phyloP scores from a whole-genome alignment of 2,888 invertebrate genomes.

The Scaptomyza caliginosa region DNA sequence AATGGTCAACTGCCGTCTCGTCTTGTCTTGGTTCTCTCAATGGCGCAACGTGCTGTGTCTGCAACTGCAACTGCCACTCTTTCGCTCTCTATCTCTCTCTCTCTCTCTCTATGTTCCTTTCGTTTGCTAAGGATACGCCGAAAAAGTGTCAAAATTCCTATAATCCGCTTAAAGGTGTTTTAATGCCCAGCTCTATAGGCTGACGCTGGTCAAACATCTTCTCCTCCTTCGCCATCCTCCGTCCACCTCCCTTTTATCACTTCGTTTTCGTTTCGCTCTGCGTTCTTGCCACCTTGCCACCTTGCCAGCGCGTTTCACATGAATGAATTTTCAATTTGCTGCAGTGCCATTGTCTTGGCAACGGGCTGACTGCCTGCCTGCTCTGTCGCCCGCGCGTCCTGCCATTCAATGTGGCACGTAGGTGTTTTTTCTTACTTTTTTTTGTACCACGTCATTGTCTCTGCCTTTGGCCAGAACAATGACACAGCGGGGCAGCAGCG shows the following conservation, averaged over 20 bases:
- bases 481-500: conserved; percentile 67
- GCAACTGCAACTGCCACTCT: conserved; percentile 12
- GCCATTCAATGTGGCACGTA: conserved; percentile 77
- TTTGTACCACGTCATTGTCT: conserved; percentile 74
- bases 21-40: conserved; percentile 53
- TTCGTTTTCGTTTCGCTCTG: conserved; percentile 4
- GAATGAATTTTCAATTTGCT: conserved; percentile 80
- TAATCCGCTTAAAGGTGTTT: conserved; percentile 81
- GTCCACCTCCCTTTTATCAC: too few species aligned
- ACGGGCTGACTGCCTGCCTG: conserved; percentile 54
- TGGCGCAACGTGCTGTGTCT: conserved; percentile 61
- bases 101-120: conserved; percentile 1
- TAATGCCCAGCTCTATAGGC: conserved; percentile 59
- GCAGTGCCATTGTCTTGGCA: conserved; percentile 76
- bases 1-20: neutral
- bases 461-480: conserved; percentile 67
- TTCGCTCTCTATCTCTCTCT: conserved; percentile 12
- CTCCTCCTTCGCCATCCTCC: conserved; percentile 16
- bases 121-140: conserved; percentile 67
- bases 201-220: conserved; percentile 60
- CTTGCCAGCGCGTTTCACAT: conserved; percentile 74
- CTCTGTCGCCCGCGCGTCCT: conserved; percentile 65
- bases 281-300: conserved; percentile 56
- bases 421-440: conserved; percentile 61
- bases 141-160: conserved; percentile 81